Percentiles rank a stretch among this genome's conserved stretches.
Conservation (phyloP, 2,888 invertebrate species). For the Tipula vernalis region DNA sequence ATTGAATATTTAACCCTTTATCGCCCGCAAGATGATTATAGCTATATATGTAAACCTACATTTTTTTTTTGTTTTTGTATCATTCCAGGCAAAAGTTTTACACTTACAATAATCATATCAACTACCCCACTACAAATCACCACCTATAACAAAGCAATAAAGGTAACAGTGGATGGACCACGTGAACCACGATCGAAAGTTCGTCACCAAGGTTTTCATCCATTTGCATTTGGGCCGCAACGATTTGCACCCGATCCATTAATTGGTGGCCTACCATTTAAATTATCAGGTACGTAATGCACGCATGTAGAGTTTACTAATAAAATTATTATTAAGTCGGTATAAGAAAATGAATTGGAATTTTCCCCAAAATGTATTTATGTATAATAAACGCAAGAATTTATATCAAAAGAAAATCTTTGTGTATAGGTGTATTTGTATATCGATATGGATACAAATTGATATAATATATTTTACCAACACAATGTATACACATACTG, state of each 20-base stretch:
- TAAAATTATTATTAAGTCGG: background rate
- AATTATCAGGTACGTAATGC: constrained; percentile 56
- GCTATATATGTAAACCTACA: too few species aligned
- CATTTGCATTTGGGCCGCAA: constrained; percentile 75
- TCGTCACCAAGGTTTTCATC: constrained; percentile 76
- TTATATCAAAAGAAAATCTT: background rate
- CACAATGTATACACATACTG: background rate
- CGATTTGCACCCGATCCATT: constrained; percentile 72
- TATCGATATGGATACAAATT: background rate
- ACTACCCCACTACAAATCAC: constrained; percentile 91
- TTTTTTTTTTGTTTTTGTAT: constrained; percentile 12
- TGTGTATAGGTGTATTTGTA: background rate
- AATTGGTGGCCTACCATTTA: constrained; percentile 66
- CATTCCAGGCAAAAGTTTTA: constrained; percentile 88
- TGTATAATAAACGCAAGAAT: background rate
- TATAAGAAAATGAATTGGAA: background rate
- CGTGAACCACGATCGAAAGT: constrained; percentile 92
- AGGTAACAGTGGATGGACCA: constrained; percentile 98
- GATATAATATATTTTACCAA: background rate
- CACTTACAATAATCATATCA: constrained; percentile 87
- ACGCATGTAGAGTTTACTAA: too few species aligned
- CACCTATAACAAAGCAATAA: constrained; percentile 96
- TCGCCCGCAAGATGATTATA: background rate
- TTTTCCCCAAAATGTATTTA: background rate
- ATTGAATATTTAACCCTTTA: background rate